Conservation (phyloP, 2,113 vertebrate species). For the Panthera leo region DNA sequence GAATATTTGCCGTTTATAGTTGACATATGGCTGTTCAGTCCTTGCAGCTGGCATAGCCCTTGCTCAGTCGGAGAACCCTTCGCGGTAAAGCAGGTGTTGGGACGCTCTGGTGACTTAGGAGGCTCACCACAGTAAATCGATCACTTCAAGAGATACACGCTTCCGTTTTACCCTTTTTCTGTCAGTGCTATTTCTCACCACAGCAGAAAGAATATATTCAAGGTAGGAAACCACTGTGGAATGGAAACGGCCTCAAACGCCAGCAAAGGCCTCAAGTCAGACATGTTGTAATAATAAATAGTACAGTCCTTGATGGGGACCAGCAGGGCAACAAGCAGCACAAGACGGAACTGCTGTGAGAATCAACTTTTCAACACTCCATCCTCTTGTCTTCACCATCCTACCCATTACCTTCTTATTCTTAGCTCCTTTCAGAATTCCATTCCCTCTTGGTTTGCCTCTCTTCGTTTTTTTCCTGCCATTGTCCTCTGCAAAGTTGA, state of each 20-base stretch:
- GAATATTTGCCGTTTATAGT: neutral
- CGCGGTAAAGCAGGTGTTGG: neutral
- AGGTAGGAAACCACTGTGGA: neutral
- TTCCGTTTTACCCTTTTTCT: neutral
- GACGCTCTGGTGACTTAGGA: neutral
- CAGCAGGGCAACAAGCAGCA: neutral
- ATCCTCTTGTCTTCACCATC: neutral
- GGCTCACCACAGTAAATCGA: neutral
- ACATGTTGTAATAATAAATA: neutral
- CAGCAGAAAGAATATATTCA: neutral
- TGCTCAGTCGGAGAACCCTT: neutral
- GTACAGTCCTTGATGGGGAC: neutral
- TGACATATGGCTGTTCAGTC: neutral
- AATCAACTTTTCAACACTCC: neutral
- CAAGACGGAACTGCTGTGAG: neutral
- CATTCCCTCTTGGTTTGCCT: neutral
- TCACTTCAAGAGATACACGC: neutral
- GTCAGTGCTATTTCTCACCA: neutral
- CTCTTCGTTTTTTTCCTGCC: neutral
- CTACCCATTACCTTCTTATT: neutral
- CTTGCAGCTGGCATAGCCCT: neutral
- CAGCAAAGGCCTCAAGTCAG: neutral
- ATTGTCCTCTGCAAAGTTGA: neutral
- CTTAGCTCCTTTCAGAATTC: neutral
- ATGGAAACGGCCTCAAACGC: neutral